These are phyloP conservation scores for Nesometra sesokonis DNA, from an alignment of 35 echinoderm and acorn worm genomes.

Conservation along the genomic window DNA sequence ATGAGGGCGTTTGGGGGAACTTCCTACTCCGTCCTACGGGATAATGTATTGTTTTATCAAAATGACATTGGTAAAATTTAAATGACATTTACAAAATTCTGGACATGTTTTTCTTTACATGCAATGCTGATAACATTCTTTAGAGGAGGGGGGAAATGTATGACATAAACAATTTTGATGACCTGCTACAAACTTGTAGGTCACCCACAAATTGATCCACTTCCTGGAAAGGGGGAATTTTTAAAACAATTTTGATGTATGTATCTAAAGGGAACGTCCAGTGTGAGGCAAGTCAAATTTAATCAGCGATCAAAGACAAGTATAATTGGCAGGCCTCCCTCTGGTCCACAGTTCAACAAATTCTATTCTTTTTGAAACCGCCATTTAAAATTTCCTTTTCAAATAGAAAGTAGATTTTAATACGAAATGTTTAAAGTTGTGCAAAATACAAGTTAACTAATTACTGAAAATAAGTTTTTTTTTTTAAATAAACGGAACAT, in stretches of 20 bases:
- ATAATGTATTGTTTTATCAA: neutral
- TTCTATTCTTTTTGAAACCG: neutral
- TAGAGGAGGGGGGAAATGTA: neutral
- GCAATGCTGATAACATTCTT: neutral
- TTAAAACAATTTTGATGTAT: neutral
- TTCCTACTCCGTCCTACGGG: neutral
- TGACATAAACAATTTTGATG: neutral
- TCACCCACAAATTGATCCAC: neutral
- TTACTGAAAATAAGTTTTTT: no score
- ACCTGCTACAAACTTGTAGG: neutral
- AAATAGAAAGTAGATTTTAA: constrained; percentile 1
- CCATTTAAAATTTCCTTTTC: neutral
- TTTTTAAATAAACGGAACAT: no score
- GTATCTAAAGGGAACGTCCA: neutral
- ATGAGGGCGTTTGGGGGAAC: neutral
- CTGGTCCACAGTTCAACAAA: neutral
- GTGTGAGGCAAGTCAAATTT: neutral
- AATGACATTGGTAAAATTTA: neutral
- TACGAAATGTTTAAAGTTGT: no score
- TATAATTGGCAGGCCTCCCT: neutral
- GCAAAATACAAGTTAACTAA: no score
- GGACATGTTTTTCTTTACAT: neutral
- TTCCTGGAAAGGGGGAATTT: neutral
- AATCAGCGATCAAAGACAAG: neutral
- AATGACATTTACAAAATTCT: neutral